These are phyloP conservation scores for Sycobia sp. DNA, from an alignment of 1,140 invertebrate genomes.

Conservation along the genomic window DNA sequence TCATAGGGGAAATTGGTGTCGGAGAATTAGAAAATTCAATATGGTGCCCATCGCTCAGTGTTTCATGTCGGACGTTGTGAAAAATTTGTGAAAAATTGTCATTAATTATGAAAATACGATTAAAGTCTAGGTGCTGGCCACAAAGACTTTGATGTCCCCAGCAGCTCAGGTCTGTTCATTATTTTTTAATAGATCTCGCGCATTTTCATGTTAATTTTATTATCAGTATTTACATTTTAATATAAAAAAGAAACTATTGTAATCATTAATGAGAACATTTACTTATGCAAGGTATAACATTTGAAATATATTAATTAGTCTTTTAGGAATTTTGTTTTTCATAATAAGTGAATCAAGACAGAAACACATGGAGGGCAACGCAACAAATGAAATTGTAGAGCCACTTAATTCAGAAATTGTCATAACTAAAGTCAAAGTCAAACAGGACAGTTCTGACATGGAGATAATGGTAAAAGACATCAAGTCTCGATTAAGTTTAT, in stretches of 20 bases:
- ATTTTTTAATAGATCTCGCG: neutral
- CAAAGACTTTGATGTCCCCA: conserved; percentile 36
- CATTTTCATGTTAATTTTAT: conserved; percentile 4
- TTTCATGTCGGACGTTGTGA: conserved; percentile 38
- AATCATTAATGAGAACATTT: neutral
- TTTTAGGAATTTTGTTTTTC: neutral
- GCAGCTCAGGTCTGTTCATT: neutral
- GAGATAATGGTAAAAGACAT: conserved; percentile 49
- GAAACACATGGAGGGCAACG: conserved; percentile 6
- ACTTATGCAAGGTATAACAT: neutral
- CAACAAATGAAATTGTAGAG: conserved; percentile 20
- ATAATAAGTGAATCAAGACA: neutral
- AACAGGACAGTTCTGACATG: conserved; percentile 37
- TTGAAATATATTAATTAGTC: neutral
- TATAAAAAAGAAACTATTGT: neutral
- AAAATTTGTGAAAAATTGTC: conserved; percentile 9
- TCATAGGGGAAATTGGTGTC: neutral
- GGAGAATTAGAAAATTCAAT: conserved; percentile 47
- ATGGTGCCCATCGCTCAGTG: conserved; percentile 49
- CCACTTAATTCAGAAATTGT: conserved; percentile 36
- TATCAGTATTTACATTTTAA: neutral
- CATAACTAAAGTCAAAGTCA: conserved; percentile 43
- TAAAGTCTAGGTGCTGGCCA: conserved; percentile 39
- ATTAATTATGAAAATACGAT: conserved; percentile 56
- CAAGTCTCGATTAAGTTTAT: conserved; percentile 49